Percentiles rank a stretch among this genome's conserved stretches.
Evolutionary conservation across 2,888 invertebrate species (phyloP).

Genomic region (Rhingia rostrata): DNA sequence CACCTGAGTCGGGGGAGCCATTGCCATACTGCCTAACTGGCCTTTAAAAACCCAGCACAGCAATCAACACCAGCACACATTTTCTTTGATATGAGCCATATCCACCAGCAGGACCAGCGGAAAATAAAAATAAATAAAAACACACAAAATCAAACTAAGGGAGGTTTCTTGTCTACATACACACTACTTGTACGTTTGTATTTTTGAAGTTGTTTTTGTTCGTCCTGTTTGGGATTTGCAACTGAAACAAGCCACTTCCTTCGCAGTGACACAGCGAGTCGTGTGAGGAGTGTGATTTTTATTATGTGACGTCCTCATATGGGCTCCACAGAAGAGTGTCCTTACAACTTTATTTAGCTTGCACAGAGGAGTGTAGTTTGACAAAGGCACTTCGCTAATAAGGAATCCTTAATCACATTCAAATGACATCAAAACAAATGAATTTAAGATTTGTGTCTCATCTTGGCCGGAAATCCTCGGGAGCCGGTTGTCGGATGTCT

Average conservation of each 20-base stretch:
- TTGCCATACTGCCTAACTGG: constrained; percentile 83
- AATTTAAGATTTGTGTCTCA: constrained; percentile 67
- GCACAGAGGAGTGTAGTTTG: background rate
- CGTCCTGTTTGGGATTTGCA: constrained; percentile 35
- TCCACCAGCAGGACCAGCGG: constrained; percentile 49
- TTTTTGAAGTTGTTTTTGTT: constrained; percentile 53
- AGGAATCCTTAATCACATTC: constrained; percentile 74
- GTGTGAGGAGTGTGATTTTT: constrained; percentile 52
- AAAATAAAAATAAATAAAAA: constrained; percentile 35
- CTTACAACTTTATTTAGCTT: background rate
- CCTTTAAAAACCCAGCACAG: constrained; percentile 83
- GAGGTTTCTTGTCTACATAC: constrained; percentile 56
- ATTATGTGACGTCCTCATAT: constrained; percentile 33
- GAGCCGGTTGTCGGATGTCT: constrained; percentile 14
- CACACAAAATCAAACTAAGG: constrained; percentile 56
- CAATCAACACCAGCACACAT: constrained; percentile 81
- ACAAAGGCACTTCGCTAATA: constrained; percentile 54
- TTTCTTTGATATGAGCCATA: constrained; percentile 70
- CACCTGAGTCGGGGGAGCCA: constrained; percentile 83
- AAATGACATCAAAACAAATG: constrained; percentile 72
- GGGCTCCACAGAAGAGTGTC: too few species aligned
- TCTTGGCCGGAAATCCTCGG: constrained; percentile 29
- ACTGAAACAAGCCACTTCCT: constrained; percentile 47
- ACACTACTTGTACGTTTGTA: constrained; percentile 23
- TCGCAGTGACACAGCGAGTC: constrained; percentile 1